Evolutionary conservation across 2,113 vertebrate genomes (phyloP), one percentile per base, ranked within the genome.

Genomic region (Microcebus lehilahytsara): DNA sequence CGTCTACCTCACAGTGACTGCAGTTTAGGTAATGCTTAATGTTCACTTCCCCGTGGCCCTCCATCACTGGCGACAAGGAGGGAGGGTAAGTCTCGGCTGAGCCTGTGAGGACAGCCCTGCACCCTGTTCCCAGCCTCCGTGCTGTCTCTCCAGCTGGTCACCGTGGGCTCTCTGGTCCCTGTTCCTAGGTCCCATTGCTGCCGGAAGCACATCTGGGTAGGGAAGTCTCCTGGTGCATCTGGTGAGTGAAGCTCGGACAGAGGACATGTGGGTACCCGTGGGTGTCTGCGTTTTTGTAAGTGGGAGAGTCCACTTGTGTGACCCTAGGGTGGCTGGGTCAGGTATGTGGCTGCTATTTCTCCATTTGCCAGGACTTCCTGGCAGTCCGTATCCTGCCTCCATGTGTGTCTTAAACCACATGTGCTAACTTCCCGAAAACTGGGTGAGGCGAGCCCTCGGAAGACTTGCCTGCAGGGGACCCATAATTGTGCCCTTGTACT

Each of bases 11-110:
- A 93, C 99, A 99, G 98, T 99, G 99, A 98, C 99, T 99, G 98
- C 99, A 99, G 99, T 99, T 99, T 94, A 99, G 99, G 92, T 99
- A 99, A 17, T 99, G 99, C 89, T 98, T 99, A 98, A 99, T 99
- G 96, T 99, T 98, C 98, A 99, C 99, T 97, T 99, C 99, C 71
- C 99, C 99, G 0, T 99, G 99, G 16, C 99, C 99, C 95, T 99
- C 99, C 98, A 99, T 99, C 94, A 99, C 99, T 99, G 96, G 69
- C 0, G 89, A 96, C 98, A 96, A 95, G 80, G 78, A 94, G 19
- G n/a, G 64, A 93, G 60, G 86, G 51, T 88, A 58, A 93, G 92
- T 74, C 49, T 78, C 0, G 2, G 37, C 27, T 0, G 62, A 20
- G 25, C 62, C 30, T 0, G 17, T 0, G 58, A 37, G 23, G n/a